phyloP scores from a whole-genome alignment of 2,113 vertebrate species.

The Pyrgilauda ruficollis region DNA sequence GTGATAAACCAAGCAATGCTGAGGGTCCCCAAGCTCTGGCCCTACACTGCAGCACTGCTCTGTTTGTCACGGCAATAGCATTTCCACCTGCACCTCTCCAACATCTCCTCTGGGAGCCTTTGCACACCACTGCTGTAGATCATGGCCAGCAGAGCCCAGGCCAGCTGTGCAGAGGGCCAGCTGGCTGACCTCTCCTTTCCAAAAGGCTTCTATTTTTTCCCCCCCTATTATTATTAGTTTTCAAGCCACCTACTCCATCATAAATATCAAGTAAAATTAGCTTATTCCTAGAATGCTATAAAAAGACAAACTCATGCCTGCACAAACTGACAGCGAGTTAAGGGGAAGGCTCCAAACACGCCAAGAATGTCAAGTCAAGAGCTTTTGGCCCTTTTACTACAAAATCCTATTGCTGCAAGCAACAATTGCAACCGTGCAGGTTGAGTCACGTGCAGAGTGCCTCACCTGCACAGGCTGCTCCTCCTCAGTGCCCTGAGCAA shows the following conservation, averaged over 20 bases:
- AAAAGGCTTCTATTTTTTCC: neutral
- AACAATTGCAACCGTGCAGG: neutral
- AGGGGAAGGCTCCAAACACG: neutral
- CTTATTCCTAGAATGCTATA: neutral
- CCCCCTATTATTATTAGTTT: neutral
- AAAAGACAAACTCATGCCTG: neutral
- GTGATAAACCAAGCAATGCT: neutral
- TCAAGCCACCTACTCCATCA: conserved; percentile 20
- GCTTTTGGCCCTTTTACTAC: neutral
- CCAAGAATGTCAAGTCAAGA: neutral
- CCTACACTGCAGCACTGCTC: neutral
- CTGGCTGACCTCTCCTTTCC: conserved; percentile 40
- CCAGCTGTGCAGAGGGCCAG: conserved; percentile 31
- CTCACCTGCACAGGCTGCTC: neutral
- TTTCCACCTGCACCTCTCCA: conserved; percentile 51
- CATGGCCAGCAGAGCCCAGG: neutral
- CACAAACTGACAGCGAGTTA: neutral
- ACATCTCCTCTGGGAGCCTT: neutral
- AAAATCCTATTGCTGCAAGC: neutral
- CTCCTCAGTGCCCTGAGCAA: neutral
- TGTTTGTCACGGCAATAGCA: conserved; percentile 31
- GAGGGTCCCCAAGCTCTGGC: neutral
- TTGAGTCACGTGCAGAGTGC: neutral
- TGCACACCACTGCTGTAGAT: neutral
- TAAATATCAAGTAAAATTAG: conserved; percentile 2